Evolutionary conservation across 2,888 invertebrate genomes (phyloP), one percentile per base, ranked within the genome.

Genomic region (Gerosis bhagava): DNA sequence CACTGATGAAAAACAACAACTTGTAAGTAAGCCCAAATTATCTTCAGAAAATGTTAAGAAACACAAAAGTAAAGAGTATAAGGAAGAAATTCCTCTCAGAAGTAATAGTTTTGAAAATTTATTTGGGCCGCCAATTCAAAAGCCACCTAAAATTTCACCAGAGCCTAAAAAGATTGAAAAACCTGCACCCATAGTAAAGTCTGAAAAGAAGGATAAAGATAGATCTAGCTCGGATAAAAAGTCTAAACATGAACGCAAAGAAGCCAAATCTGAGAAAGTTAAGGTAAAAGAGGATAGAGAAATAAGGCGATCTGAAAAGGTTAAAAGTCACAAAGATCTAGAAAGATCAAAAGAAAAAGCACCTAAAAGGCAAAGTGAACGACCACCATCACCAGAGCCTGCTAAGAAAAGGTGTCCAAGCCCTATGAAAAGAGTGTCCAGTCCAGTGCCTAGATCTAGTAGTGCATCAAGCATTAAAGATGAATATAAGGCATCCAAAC

Each of bases 51-150:
- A 74, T 69, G 65, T 72, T 5, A 93, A 92, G 57, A 92, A 92
- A 75, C 91, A 92, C 59, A 93, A 92, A 72, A 70, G 83, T 25
- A 90, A 90, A 67, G 90, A 90, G 51, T 83, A 80, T 54, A 90
- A 91, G 56, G 77, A 90, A 56, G 92, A 92, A 61, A 75, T 90
- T 34, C 83, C 89, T 29, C 84, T 86, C 13, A 92, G 90, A 70
- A 81, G 87, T 5, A 91, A 91, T 63, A 91, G 93, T 52, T 97
- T 97, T 77, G 93, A 93, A 36, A 94, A 93, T 62, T 83, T 97
- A 29, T 97, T 97, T 84, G 97, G 97, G 0, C 90, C 94, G 13
- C 96, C 96, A 0, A 93, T 97, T 59, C 93, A 93, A 49, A 96
- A 95, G 70, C 93, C 93, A 24, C 87, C 92, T 2, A 95, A 94